Base-by-base conservation (phyloP, 2,113 vertebrate species). In the Hippocampus barbouri region DNA sequence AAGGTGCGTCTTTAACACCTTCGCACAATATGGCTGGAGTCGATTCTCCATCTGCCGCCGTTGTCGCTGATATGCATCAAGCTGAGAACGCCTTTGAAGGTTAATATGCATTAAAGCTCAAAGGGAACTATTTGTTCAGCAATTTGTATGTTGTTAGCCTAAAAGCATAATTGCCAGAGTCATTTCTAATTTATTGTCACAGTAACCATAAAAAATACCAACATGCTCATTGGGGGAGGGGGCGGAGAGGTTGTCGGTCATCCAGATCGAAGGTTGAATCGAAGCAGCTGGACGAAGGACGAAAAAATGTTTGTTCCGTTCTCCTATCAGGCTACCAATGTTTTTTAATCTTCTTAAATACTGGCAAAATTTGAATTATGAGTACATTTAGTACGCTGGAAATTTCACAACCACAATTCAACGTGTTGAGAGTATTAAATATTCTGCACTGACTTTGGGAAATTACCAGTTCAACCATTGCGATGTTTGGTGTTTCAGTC, bases 401-500 rank as follows among this genome's bases (percentile, higher is more conserved):
- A 54, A 54, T 54, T 54, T 54, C 53, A n/a, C 53, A n/a, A 25
- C 8, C 20, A 77, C 43, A 38, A n/a, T 68, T 67, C 66, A 64
- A 40, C 57, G 43, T 54, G 41, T 38, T 54, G 56, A 41, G 20
- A 72, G 9, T 38, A 41, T 41, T 4, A 21, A 21, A 12, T 57
- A 57, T 57, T 57, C 16, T 9, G 53, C 8, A 54, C 53, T n/a
- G 16, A 63, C 27, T 15, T 25, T 23, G 1, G 8, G 70, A 75
- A 82, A 60, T 20, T 20, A 68, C 62, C 53, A 66, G 8, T 30
- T 0, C 43, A 41, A 66, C 70, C 71, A 72, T 73, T 56, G 73
- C 70, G 65, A 74, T 2, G 11, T 76, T 79, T 80, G 14, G 43
- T 45, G 83, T 84, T 75, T 84, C 78, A 85, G 71, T 70, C 68